phyloP scores from a whole-genome alignment of 1,140 invertebrate species.

The Carcinoscorpius rotundicauda region DNA sequence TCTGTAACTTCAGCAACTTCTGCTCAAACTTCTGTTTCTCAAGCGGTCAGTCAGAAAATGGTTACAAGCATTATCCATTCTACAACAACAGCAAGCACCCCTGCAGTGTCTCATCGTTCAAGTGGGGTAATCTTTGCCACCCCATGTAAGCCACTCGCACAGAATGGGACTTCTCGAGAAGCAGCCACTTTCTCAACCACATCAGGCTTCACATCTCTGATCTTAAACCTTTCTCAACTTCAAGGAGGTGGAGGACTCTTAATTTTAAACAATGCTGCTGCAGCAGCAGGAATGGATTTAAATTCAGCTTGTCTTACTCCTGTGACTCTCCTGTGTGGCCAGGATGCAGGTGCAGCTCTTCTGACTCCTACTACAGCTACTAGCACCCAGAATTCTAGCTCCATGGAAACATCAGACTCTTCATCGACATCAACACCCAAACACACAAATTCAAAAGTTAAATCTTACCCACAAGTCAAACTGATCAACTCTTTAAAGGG shows the following conservation, averaged over 20 bases:
- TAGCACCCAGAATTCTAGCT: too few species aligned
- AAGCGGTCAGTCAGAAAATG: not conserved
- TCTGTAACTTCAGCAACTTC: not conserved
- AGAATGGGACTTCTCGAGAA: too few species aligned
- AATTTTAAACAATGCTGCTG: slow-evolving; percentile 55
- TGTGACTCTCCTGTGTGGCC: slow-evolving; percentile 48
- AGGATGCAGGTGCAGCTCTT: slow-evolving; percentile 18
- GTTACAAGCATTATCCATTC: not conserved
- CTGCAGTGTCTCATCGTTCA: slow-evolving; percentile 1
- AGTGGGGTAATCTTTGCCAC: slow-evolving; percentile 16
- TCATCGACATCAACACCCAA: too few species aligned
- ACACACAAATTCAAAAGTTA: too few species aligned
- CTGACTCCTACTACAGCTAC: too few species aligned
- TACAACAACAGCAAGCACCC: slow-evolving; percentile 7
- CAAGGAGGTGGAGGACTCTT: slow-evolving; percentile 68
- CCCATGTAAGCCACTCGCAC: slow-evolving; percentile 3
- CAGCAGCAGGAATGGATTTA: slow-evolving; percentile 16
- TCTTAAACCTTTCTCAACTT: slow-evolving; percentile 70
- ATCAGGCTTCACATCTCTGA: slow-evolving; percentile 34
- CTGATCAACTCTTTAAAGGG: too few species aligned
- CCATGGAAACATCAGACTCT: too few species aligned
- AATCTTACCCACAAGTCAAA: too few species aligned
- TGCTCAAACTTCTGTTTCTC: slow-evolving; percentile 2
- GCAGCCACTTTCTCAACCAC: too few species aligned
- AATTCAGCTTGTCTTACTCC: slow-evolving; percentile 34